Conservation (phyloP, 2,113 vertebrate species). For the Corydoras sp. region DNA sequence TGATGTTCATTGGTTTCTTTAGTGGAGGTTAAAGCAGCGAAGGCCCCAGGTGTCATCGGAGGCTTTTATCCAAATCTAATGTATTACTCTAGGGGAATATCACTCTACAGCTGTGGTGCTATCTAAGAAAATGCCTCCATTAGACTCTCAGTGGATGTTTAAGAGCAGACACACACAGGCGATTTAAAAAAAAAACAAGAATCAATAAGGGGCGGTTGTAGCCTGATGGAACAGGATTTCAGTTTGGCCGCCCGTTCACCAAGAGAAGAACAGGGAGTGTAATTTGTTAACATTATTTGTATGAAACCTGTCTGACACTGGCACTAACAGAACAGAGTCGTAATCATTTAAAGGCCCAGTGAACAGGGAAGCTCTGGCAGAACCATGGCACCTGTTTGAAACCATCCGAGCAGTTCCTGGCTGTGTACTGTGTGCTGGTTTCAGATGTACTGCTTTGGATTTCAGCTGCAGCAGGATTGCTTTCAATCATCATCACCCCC, state of each 20-base stretch:
- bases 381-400: constrained; percentile 8
- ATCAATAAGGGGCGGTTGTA: constrained; percentile 6
- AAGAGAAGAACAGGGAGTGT: background rate
- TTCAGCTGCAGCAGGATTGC: background rate
- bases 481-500: constrained; percentile 2
- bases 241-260: constrained; percentile 10
- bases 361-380: background rate
- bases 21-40: background rate
- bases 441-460: background rate
- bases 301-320: background rate
- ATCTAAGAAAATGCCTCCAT: constrained; percentile 24
- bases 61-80: constrained; percentile 17
- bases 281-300: background rate
- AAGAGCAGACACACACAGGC: background rate
- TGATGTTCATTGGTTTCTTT: constrained; percentile 4
- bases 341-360: too few species aligned
- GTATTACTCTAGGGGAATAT: constrained; percentile 25
- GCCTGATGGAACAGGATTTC: background rate
- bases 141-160: constrained; percentile 12
- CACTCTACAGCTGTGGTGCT: constrained; percentile 3
- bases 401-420: background rate
- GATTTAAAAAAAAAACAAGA: background rate
- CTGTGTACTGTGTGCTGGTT: background rate
- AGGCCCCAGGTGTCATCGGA: background rate
- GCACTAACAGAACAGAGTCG: too few species aligned